Percentiles rank a stretch among this genome's conserved stretches.
phyloP scores from a whole-genome alignment of 1,140 invertebrate species.

The Drosophila setifemur region DNA sequence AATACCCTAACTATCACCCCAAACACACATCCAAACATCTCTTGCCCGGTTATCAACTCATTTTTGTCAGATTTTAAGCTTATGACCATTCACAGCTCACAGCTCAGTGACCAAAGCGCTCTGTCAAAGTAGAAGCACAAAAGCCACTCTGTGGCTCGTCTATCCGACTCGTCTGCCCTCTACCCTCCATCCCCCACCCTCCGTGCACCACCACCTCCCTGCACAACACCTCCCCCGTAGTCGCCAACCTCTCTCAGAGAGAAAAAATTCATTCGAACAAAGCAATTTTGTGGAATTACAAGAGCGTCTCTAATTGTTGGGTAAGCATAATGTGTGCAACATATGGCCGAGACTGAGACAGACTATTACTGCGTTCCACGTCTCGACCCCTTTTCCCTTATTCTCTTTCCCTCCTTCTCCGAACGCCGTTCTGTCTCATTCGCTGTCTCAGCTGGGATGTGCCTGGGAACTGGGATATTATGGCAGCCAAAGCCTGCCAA shows the following conservation, averaged over 20 bases:
- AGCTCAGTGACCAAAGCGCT: constrained; percentile 65
- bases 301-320: constrained; percentile 79
- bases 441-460: constrained; percentile 9
- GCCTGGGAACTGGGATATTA: constrained; percentile 58
- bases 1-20: constrained; percentile 8
- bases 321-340: constrained; percentile 78
- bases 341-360: constrained; percentile 62
- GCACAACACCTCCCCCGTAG: constrained; percentile 3
- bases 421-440: not conserved
- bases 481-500: constrained; percentile 50
- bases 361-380: constrained; percentile 27
- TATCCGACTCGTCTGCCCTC: not conserved
- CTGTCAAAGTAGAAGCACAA: constrained; percentile 52
- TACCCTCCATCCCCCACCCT: not conserved
- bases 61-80: constrained; percentile 52
- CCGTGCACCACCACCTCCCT: not conserved
- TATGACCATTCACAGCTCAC: constrained; percentile 59
- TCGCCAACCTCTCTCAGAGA: constrained; percentile 13
- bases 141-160: constrained; percentile 45
- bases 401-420: not conserved
- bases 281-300: constrained; percentile 77
- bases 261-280: constrained; percentile 52
- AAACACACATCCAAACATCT: constrained; percentile 10
- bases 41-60: constrained; percentile 32
- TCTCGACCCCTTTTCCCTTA: not conserved